These are phyloP conservation scores for Lepidurus arcticus DNA, from an alignment of 1,140 invertebrate genomes.

Conservation along the genomic window DNA sequence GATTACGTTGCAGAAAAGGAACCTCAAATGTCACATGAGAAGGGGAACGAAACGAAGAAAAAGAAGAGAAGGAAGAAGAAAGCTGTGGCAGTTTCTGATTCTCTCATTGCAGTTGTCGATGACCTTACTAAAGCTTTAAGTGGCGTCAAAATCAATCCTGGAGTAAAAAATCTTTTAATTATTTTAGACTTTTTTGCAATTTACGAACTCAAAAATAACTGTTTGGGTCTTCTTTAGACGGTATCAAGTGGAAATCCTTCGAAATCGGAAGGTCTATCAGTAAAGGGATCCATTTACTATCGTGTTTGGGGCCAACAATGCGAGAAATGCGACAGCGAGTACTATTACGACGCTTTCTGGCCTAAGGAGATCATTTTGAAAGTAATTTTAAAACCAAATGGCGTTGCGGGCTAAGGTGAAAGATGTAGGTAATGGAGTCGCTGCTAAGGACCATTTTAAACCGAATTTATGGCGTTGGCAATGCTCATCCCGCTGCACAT, in stretches of 20 bases:
- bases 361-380: background rate
- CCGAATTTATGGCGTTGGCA: background rate
- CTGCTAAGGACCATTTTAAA: background rate
- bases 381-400: background rate
- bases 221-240: background rate
- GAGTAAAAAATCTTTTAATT: too few species aligned
- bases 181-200: background rate
- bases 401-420: too few species aligned
- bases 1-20: background rate
- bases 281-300: background rate
- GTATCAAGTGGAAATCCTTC: background rate
- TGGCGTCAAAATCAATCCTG: too few species aligned
- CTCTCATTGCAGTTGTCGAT: background rate
- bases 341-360: background rate
- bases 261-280: background rate
- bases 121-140: background rate
- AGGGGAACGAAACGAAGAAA: background rate
- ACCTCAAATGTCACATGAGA: background rate
- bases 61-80: slow-evolving; percentile 4
- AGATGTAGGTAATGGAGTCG: background rate
- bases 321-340: background rate
- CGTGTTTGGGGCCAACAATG: background rate
- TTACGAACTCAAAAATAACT: background rate
- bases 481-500: background rate
- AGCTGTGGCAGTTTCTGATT: background rate